These are phyloP conservation scores for Lacerta viridis DNA, from an alignment of 2,797 vertebrate species.

Conservation along the genomic window DNA sequence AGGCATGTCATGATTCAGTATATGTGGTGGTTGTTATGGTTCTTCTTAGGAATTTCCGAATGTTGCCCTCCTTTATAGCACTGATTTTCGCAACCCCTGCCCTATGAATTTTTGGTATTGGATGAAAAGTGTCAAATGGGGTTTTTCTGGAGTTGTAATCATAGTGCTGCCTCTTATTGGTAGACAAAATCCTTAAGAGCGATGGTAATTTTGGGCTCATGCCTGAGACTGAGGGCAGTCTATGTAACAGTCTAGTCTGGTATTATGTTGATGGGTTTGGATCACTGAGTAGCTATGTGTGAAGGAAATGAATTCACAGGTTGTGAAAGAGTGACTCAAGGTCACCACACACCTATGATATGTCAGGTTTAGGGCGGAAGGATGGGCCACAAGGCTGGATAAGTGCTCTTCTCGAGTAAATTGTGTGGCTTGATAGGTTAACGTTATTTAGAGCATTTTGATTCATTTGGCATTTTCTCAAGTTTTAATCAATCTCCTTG, in stretches of 20 bases:
- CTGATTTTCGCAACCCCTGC: neutral
- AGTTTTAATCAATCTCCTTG: neutral
- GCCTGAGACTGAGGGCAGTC: neutral
- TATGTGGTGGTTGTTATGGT: neutral
- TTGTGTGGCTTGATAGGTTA: neutral
- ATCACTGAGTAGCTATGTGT: neutral
- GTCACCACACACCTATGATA: neutral
- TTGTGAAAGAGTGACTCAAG: neutral
- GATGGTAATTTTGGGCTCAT: neutral
- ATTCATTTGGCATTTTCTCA: neutral
- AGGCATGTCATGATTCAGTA: neutral
- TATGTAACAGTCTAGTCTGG: neutral
- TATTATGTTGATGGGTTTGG: neutral
- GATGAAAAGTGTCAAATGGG: neutral
- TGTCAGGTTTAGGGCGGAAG: neutral
- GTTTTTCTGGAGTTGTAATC: neutral
- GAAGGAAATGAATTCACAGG: neutral
- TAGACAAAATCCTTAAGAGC: neutral
- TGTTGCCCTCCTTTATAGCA: neutral
- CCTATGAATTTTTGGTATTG: neutral
- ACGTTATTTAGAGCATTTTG: neutral
- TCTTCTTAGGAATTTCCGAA: neutral
- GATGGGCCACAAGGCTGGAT: neutral
- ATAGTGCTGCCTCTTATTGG: neutral
- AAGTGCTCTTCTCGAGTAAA: neutral